phyloP scores from a whole-genome alignment of 2,888 invertebrate genomes.

The Xylocampa areola region DNA sequence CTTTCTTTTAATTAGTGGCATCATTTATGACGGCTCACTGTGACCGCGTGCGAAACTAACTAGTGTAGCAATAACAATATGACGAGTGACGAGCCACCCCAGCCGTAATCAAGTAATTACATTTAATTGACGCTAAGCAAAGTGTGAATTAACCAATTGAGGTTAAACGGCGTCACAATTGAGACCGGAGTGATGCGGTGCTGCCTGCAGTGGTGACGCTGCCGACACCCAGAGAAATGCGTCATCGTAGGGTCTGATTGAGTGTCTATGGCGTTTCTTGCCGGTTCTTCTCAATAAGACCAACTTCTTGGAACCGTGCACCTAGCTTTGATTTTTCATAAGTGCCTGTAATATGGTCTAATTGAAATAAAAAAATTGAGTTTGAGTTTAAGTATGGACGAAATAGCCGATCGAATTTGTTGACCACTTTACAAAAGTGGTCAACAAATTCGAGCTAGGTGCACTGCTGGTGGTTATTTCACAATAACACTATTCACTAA shows the following conservation, averaged over 20 bases:
- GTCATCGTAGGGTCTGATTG: not conserved
- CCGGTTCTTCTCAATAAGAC: not conserved
- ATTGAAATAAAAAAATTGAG: too few species aligned
- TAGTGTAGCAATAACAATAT: constrained; percentile 22
- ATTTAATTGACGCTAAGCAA: constrained; percentile 65
- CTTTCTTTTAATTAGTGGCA: too few species aligned
- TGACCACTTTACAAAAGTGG: too few species aligned
- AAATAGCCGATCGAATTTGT: too few species aligned
- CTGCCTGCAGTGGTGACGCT: constrained; percentile 33
- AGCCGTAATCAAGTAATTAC: constrained; percentile 65
- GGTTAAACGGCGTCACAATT: constrained; percentile 63
- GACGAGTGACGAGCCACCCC: constrained; percentile 44
- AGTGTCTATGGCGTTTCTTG: too few species aligned
- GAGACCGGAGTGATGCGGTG: constrained; percentile 31
- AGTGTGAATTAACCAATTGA: constrained; percentile 72
- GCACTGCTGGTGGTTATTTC: too few species aligned
- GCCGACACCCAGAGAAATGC: not conserved
- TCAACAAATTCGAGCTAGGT: too few species aligned
- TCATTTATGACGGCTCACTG: not conserved
- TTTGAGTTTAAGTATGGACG: too few species aligned
- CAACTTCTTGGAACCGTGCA: too few species aligned
- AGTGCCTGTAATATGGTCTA: too few species aligned
- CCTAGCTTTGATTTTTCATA: too few species aligned
- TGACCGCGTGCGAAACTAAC: constrained; percentile 21
- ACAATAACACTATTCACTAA: too few species aligned